phyloP scores from a whole-genome alignment of 2,797 vertebrate genomes.

The Sebastes kiyomatsui region DNA sequence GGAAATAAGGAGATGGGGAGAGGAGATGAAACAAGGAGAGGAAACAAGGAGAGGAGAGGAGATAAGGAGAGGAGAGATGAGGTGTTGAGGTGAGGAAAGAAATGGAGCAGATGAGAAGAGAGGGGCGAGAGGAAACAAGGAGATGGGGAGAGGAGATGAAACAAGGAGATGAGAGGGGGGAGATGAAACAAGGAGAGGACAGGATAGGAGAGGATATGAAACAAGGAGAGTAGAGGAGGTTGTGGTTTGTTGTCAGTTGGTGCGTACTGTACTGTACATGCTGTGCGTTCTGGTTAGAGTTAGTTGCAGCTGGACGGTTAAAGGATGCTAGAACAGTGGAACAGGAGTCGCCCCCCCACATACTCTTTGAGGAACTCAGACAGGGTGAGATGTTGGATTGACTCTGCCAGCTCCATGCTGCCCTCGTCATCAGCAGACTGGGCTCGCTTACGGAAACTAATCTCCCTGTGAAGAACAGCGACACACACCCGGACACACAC shows the following conservation, averaged over 20 bases:
- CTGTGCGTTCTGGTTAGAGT: not conserved
- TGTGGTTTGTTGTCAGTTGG: not conserved
- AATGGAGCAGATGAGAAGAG: accelerated
- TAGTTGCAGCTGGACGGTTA: slow-evolving; percentile 17
- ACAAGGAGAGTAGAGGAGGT: not conserved
- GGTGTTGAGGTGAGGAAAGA: no score
- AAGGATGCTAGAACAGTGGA: not conserved
- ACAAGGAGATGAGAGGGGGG: accelerated
- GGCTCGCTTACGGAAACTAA: slow-evolving; percentile 82
- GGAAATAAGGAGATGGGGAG: not conserved
- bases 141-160: no score
- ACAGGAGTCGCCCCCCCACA: slow-evolving; percentile 49
- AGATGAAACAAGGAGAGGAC: not conserved
- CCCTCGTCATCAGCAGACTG: slow-evolving; percentile 86
- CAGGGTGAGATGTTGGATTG: slow-evolving; percentile 86
- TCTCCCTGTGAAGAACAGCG: slow-evolving; percentile 78
- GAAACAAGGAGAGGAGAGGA: not conserved
- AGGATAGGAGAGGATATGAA: no score
- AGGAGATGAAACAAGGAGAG: accelerated
- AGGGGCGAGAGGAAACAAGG: no score
- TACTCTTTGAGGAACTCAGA: slow-evolving; percentile 91
- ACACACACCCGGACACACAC: slow-evolving; percentile 16
- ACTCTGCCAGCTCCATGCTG: slow-evolving; percentile 80
- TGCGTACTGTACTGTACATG: not conserved
- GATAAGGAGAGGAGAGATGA: not conserved